Evolutionary conservation across 2,113 vertebrate genomes (phyloP).

Genomic region (Toxotes jaculatrix): DNA sequence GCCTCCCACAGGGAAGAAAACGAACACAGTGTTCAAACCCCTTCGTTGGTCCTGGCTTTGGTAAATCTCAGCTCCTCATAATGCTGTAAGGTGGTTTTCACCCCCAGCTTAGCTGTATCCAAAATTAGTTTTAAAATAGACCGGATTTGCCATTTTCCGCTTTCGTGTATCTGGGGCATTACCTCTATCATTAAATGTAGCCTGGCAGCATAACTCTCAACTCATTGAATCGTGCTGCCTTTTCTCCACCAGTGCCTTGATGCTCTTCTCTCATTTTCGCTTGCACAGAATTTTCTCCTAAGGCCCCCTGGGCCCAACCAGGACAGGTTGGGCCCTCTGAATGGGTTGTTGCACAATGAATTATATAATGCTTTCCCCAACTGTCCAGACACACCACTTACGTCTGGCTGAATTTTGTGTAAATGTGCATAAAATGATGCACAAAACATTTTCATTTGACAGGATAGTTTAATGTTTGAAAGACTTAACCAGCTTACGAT

Average conservation of each 20-base stretch:
- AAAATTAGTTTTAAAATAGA: not conserved
- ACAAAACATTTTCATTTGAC: too few relatives aligned
- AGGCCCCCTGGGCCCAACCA: too few relatives aligned
- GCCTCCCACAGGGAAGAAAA: not conserved
- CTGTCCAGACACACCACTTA: too few relatives aligned
- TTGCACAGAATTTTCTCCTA: not conserved
- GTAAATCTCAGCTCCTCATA: not conserved
- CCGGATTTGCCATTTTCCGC: not conserved
- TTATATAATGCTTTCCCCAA: slow-evolving; percentile 7
- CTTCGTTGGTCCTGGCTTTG: too few relatives aligned
- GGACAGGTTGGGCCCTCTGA: not conserved
- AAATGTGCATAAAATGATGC: not conserved
- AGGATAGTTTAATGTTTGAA: too few relatives aligned
- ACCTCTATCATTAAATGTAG: not conserved
- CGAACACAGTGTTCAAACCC: not conserved
- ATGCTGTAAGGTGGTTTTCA: too few relatives aligned
- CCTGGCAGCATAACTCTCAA: not conserved
- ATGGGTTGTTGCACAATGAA: slow-evolving; percentile 15
- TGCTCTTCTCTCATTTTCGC: not conserved
- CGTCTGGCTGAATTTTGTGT: not conserved
- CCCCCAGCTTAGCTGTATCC: not conserved
- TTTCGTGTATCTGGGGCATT: not conserved
- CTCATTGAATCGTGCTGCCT: not conserved
- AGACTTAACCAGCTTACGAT: too few relatives aligned
- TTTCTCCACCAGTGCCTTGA: not conserved